phyloP scores from a whole-genome alignment of 1,140 invertebrate species.

The Lepidurus arcticus region DNA sequence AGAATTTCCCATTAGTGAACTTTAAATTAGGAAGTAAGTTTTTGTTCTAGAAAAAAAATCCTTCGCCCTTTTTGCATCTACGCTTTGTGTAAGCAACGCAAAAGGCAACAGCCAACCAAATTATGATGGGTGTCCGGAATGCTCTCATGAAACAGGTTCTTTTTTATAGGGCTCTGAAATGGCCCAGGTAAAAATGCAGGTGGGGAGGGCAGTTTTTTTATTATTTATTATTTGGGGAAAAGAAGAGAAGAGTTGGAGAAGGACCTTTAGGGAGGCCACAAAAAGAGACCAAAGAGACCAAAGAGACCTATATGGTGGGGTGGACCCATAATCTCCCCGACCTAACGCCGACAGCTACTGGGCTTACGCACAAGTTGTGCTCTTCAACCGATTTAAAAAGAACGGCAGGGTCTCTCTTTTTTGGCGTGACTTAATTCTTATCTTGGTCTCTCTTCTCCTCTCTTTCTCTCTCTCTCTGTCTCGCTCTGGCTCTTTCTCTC shows the following conservation, averaged over 20 bases:
- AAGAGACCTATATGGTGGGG: background rate
- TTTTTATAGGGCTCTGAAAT: conserved; percentile 20
- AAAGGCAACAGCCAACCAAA: conserved; percentile 15
- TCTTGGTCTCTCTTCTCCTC: background rate
- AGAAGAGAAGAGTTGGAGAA: background rate
- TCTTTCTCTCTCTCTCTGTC: background rate
- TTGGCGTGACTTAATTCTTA: conserved; percentile 8
- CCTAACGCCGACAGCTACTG: conserved; percentile 17
- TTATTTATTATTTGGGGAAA: conserved; percentile 16
- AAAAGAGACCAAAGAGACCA: background rate
- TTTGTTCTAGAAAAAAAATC: background rate
- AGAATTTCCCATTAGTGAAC: too few relatives aligned
- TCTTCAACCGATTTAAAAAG: conserved; percentile 19
- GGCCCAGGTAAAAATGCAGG: conserved; percentile 18
- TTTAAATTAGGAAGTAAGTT: background rate
- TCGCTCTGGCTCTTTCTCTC: background rate
- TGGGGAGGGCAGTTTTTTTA: background rate
- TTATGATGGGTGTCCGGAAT: conserved; percentile 21
- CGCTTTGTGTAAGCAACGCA: conserved; percentile 12
- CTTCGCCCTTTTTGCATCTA: background rate
- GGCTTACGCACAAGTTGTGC: conserved; percentile 16
- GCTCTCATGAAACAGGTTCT: conserved; percentile 15
- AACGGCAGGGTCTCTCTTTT: conserved; percentile 11
- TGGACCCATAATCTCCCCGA: conserved; percentile 7
- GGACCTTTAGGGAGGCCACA: conserved; percentile 16